Evolutionary conservation across 2,113 vertebrate genomes (phyloP), one percentile per base, ranked within the genome.

Genomic region (Larimichthys crocea): DNA sequence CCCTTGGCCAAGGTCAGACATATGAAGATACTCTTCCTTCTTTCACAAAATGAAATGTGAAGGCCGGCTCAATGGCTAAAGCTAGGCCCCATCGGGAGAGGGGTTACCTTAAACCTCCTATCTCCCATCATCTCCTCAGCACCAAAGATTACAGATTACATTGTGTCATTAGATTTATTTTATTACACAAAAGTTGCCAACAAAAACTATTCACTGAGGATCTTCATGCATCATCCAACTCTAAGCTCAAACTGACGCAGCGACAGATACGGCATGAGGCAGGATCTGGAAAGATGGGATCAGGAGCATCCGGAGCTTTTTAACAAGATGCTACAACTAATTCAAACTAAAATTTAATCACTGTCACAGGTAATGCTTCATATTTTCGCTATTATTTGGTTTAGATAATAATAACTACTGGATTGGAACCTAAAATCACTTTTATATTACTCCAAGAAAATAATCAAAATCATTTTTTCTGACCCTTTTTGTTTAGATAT

Each of bases 11-110:
- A 60, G 76, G 7, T 82, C 67, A 68, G 20, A 62, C 40, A 14
- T 48, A 55, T 85, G 62, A 50, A 77, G 63, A 85, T 64, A 35
- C 53, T 74, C 63, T 46, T 71, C 66, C 64, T 63, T 82, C 77
- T 59, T 76, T 68, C 49, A 8, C 70, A 76, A 91, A 86, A 92
- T 91, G 59, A 88, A 89, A 87, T 87, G 26, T 78, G 57, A 82
- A 91, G 68, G 67, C 80, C 20, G 0, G 80, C 83, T 90, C 72
- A 84, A 52, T 16, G 6, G 60, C 68, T 84, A 68, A 84, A 74
- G 70, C 80, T 20, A 2, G 16, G 71, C 62, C 42, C 52, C 7
- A 0, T 17, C n/a, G 46, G 62, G 4, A 12, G 31, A 52, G 11
- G 60, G 35, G 56, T 77, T 62, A 57, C 66, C 16, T 69, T 53